Conservation (phyloP, 1,140 invertebrate species). For the Euglossa dilemma region DNA sequence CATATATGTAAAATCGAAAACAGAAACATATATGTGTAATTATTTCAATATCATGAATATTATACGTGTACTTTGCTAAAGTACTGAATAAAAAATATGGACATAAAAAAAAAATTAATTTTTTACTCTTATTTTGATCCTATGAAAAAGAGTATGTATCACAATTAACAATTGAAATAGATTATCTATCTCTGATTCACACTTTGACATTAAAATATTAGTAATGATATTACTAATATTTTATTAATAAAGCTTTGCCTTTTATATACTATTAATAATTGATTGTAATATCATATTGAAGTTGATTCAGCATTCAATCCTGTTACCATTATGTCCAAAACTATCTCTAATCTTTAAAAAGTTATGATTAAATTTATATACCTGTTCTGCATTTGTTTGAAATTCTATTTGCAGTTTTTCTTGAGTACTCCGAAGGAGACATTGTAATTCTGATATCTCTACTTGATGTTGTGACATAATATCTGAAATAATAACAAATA, state of each 20-base stretch:
- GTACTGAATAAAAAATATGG: neutral
- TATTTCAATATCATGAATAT: neutral
- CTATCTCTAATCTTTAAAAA: neutral
- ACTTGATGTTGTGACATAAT: constrained; percentile 85
- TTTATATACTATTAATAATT: constrained; percentile 19
- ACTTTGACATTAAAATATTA: constrained; percentile 18
- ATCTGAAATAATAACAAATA: constrained; percentile 76
- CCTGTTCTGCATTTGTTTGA: constrained; percentile 83
- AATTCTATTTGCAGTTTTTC: constrained; percentile 86
- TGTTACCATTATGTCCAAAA: constrained; percentile 70
- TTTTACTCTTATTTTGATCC: neutral
- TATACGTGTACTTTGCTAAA: neutral
- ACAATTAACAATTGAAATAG: constrained; percentile 10
- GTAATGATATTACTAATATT: constrained; percentile 24
- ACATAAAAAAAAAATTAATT: constrained; percentile 9
- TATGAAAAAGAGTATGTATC: constrained; percentile 16
- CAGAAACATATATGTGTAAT: neutral
- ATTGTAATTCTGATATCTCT: constrained; percentile 84
- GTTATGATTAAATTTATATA: constrained; percentile 44
- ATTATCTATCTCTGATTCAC: constrained; percentile 46
- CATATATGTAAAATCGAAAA: neutral
- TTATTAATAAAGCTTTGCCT: constrained; percentile 40
- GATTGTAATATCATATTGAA: constrained; percentile 77
- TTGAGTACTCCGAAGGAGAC: constrained; percentile 84
- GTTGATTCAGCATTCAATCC: constrained; percentile 80